Conservation (phyloP, 35 echinoderm and acorn worm genomes). For the Apostichopus californicus region DNA sequence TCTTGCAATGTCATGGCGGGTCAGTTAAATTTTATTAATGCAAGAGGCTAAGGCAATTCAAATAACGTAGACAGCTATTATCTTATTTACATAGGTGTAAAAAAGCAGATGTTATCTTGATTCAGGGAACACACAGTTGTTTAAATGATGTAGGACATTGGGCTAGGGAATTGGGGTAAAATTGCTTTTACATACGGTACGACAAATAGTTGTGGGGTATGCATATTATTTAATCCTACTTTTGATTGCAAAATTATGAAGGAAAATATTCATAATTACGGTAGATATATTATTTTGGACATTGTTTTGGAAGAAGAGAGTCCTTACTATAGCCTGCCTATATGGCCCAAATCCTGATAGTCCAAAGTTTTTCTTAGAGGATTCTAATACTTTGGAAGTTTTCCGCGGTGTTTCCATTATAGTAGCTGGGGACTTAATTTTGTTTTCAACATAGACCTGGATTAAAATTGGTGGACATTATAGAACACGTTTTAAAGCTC, state of each 20-base stretch:
- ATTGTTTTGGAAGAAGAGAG: neutral
- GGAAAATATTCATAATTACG: neutral
- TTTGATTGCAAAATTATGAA: slow-evolving; percentile 3
- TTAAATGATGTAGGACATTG: neutral
- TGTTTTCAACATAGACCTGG: no score
- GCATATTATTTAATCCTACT: neutral
- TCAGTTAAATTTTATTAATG: neutral
- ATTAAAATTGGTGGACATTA: no score
- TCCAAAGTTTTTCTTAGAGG: neutral
- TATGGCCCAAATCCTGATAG: slow-evolving; percentile 34
- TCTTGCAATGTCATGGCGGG: slow-evolving; percentile 17
- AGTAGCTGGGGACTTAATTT: neutral
- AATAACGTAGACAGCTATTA: slow-evolving; percentile 11
- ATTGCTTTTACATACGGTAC: neutral
- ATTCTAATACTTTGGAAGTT: neutral
- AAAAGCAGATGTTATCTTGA: slow-evolving; percentile 21
- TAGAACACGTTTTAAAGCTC: no score
- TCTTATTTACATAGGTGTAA: slow-evolving; percentile 36
- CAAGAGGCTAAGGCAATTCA: no score
- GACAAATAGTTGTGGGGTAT: neutral
- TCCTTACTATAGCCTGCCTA: neutral
- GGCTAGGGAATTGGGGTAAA: neutral
- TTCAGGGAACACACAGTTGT: slow-evolving; percentile 16
- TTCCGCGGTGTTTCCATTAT: slow-evolving; percentile 24
- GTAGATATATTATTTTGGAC: slow-evolving; percentile 32